phyloP scores from a whole-genome alignment of 2,888 invertebrate species.

The Sarcophaga caerulescens region DNA sequence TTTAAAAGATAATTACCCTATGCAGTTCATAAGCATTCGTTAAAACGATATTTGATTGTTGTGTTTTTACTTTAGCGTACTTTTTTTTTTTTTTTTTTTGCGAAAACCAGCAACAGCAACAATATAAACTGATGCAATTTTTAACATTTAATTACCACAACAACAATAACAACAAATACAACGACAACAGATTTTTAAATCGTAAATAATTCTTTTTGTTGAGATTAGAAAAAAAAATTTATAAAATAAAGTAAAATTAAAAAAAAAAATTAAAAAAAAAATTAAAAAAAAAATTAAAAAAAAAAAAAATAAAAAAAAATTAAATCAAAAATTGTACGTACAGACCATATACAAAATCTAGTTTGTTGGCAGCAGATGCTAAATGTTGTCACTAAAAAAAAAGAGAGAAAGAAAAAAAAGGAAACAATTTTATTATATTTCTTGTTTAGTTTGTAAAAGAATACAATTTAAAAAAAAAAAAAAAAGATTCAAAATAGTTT shows the following conservation, averaged over 20 bases:
- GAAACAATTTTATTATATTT: slow-evolving; percentile 8
- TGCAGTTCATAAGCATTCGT: neutral
- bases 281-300: slow-evolving; percentile 5
- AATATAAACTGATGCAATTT: slow-evolving; percentile 54
- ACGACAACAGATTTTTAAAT: slow-evolving; percentile 14
- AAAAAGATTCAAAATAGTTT: slow-evolving; percentile 22
- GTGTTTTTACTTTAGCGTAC: neutral
- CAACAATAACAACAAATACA: neutral
- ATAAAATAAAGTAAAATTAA: neutral
- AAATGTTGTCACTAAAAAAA: slow-evolving; percentile 54
- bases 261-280: slow-evolving; percentile 3
- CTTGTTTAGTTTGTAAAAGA: slow-evolving; percentile 36
- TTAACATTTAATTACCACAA: slow-evolving; percentile 54
- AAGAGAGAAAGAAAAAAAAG: neutral
- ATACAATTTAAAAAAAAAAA: slow-evolving; percentile 30
- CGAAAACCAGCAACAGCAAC: slow-evolving; percentile 3
- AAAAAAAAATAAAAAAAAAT: slow-evolving; percentile 1
- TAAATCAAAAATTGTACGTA: slow-evolving; percentile 7
- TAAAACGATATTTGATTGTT: neutral
- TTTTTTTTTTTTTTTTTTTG: too few species aligned
- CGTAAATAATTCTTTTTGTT: slow-evolving; percentile 5
- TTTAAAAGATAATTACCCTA: too few species aligned
- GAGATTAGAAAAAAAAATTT: too few species aligned
- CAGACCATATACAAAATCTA: slow-evolving; percentile 30
- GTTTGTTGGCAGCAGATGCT: slow-evolving; percentile 65